Evolutionary conservation across 2,888 invertebrate genomes (phyloP), one percentile per base, ranked within the genome.

Genomic region (Conchocele bisecta): DNA sequence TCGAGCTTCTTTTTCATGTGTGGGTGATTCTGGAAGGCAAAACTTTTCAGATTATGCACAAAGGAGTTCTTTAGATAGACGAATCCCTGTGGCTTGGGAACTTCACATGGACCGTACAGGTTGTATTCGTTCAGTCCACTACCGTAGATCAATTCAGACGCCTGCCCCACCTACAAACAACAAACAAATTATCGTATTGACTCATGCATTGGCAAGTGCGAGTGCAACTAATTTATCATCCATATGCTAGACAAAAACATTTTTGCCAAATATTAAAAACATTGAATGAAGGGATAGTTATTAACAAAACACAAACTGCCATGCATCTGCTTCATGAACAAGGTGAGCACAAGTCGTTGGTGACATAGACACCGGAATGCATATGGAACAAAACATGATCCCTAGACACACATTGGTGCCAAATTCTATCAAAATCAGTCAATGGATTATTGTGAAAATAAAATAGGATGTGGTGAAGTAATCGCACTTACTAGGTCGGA

Each of bases 121-220:
- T 91, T 91, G 85, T 91, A 92, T 22, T 89, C 86, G 75, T 92
- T 91, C 28, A 92, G 81, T 3, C 89, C 87, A 50, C 73, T 73
- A 24, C 65, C 59, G 53, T 79, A 79, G 31, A 88, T 72, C 6
- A 77, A 46, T 5, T 63, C 4, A 1, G 73, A 17, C 0, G 74
- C 81, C n/a, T 61, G 46, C 1, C 29, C 15, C 5, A 84, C 70
- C 88, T 88, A 58, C 63, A 33, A 54, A 33, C 60, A 51, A 42
- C 44, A 41, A 58, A n/a, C 56, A n/a, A n/a, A n/a, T n/a, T n/a
- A n/a, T n/a, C n/a, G n/a, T n/a, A n/a, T n/a, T n/a, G n/a, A n/a
- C n/a, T n/a, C n/a, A n/a, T n/a, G 15, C 31, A 44, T 15, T 48
- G 28, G 15, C 9, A n/a, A 26, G 44, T 53, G 42, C 4, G 22